Evolutionary conservation across 2,888 invertebrate species (phyloP).

Genomic region (Petrolisthes cinctipes): DNA sequence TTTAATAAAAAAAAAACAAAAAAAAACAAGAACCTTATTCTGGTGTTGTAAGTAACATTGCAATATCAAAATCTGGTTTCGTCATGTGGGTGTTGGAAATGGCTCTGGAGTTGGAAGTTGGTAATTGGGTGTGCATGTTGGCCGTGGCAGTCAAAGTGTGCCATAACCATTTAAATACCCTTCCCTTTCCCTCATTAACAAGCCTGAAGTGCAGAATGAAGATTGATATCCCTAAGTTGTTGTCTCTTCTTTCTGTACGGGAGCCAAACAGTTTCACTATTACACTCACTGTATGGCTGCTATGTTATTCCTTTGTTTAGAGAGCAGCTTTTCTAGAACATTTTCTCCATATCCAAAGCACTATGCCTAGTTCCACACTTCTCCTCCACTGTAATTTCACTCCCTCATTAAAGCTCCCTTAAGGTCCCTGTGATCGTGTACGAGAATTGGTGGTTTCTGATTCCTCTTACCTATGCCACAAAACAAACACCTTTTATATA

Average conservation of each 20-base stretch:
- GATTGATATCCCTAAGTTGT: neutral
- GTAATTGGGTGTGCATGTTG: slow-evolving; percentile 30
- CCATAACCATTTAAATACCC: neutral
- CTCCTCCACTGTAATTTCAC: slow-evolving; percentile 43
- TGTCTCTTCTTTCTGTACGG: neutral
- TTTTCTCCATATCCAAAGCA: neutral
- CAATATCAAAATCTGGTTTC: neutral
- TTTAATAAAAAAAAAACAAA: no score
- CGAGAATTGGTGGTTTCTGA: no score
- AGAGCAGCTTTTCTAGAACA: neutral
- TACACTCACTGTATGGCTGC: neutral
- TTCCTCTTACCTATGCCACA: no score
- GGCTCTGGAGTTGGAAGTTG: slow-evolving; percentile 40
- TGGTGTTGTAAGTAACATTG: no score
- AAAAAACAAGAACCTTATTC: no score
- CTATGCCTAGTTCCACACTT: slow-evolving; percentile 11
- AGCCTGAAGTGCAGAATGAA: slow-evolving; percentile 1
- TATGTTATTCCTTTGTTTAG: neutral
- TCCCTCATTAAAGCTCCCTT: slow-evolving; percentile 19
- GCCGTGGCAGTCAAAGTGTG: neutral
- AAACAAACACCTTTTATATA: no score
- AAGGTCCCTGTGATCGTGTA: neutral
- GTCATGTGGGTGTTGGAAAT: slow-evolving; percentile 21
- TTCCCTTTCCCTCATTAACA: neutral
- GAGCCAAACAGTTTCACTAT: neutral